Evolutionary conservation across 2,797 vertebrate species (phyloP), one percentile per base, ranked within the genome.

Genomic region (Hoplostethus atlanticus): DNA sequence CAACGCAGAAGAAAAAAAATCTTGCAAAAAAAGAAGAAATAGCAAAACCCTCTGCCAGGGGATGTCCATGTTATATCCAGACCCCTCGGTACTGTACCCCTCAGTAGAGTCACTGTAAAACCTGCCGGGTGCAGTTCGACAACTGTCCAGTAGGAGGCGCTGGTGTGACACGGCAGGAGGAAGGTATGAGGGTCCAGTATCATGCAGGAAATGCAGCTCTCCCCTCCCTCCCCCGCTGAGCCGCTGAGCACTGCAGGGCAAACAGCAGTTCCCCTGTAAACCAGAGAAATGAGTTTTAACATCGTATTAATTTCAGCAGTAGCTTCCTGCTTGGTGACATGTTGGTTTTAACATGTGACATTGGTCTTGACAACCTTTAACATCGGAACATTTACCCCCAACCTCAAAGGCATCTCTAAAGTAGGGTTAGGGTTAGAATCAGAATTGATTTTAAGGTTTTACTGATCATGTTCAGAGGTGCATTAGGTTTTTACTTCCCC

Each of bases 1-100:
- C 58, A 75, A 68, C 60, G 28, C 59, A 63, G 71, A 77, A 66
- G 57, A 77, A 80, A 73, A n/a, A 73, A 16, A 54, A 64, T 67
- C 57, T 57, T 38, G 54, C 84, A 31, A 73, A 47, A 25, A 42
- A 68, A 93, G 91, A 87, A 34, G 86, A 21, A 21, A 21, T 94
- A 93, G 90, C 90, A 95, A 96, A 96, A 95, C 55, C 68, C 76
- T 84, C 90, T 91, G 91, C 89, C 92, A 21, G 21, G 21, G 93
- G 95, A 88, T 89, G 89, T 91, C 87, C 68, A 64, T 10, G 38
- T 40, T 40, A 11, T 8, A 11, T 8, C 38, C 38, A 40, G 38
- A 40, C 38, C 21, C 21, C 21, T 21, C 21, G 1, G 21, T 21
- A 21, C 21, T 21, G 21, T 21, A 21, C 21, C 21, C 21, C 1